A percentile compares a stretch with the other conserved stretches of the same genome.
These are phyloP conservation scores for Camponotus floridanus DNA, from an alignment of 1,140 invertebrate genomes.

Conservation along the genomic window DNA sequence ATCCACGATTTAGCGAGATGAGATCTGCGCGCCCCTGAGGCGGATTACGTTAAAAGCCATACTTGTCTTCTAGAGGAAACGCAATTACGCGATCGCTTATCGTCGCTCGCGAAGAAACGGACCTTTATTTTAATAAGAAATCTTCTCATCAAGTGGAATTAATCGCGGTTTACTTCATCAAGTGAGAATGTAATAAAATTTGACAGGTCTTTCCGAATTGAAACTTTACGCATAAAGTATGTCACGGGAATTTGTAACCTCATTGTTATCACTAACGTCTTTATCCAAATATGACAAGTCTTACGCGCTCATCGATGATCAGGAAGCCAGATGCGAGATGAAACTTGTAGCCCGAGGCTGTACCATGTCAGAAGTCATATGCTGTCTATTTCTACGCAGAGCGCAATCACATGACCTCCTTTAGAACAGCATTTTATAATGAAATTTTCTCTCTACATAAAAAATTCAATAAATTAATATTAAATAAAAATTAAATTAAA, in stretches of 20 bases:
- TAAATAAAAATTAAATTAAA: no score
- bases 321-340: conserved; percentile 11
- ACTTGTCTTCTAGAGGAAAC: conserved; percentile 33
- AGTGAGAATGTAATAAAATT: conserved; percentile 37
- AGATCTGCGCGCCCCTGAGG: conserved; percentile 22
- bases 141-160: conserved; percentile 17
- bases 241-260: background rate
- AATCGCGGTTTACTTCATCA: conserved; percentile 20
- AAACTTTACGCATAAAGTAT: background rate
- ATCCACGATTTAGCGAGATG: conserved; percentile 40
- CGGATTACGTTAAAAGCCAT: background rate
- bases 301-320: background rate
- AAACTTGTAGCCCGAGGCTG: background rate
- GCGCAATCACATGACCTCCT: conserved; percentile 9
- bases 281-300: background rate
- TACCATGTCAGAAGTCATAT: background rate
- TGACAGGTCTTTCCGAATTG: background rate
- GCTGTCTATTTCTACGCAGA: conserved; percentile 10
- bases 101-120: background rate
- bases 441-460: background rate
- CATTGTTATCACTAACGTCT: conserved; percentile 20
- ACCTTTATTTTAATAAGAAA: conserved; percentile 25
- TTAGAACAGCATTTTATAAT: conserved; percentile 22
- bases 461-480: no score
- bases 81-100: conserved; percentile 46